Evolutionary conservation across 2,113 vertebrate species (phyloP), one percentile per base, ranked within the genome.

Genomic region (Thryonomys swinderianus): DNA sequence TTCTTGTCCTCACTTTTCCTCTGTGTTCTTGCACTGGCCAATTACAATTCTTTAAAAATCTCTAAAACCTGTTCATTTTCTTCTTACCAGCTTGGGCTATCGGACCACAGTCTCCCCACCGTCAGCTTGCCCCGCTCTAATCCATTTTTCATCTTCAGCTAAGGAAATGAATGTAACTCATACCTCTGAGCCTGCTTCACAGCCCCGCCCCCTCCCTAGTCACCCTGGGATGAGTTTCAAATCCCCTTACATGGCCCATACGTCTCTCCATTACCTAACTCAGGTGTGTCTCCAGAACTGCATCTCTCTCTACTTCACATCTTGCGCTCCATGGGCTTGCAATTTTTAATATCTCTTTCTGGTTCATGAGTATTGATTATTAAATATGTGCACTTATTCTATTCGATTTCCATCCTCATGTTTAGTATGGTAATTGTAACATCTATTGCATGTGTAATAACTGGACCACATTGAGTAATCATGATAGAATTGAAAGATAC

Each of bases 1-100:
- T 40, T 11, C 30, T 64, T 20, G 1, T 53, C 37, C 18, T 62
- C 25, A 27, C 40, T 48, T 27, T 66, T 51, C 7, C 25, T 42
- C 0, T 11, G 1, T 8, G 20, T 37, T 30, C 25, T 2, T 62
- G 4, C 7, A 48, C 17, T 66, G n/a, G 16, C 1, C 16, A 1
- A 17, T 37, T 55, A 23, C 23, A 25, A 21, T 1, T 55, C 82
- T 69, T 64, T 51, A 55, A 32, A 81, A 21, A 78, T 40, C 45
- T 85, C 61, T 53, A 42, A 59, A 11, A 7, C 2, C 6, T 78
- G 20, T n/a, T 85, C 17, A 27, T 88, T 92, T 85, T 57, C 27
- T 76, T 55, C 18, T 66, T 61, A 76, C 27, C 13, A 61, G 27
- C 27, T 90, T 40, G 61, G 34, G 16, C 16, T 74, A 62, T 93